These are phyloP conservation scores for Adelges cooleyi DNA, from an alignment of 1,140 invertebrate genomes.

Conservation along the genomic window DNA sequence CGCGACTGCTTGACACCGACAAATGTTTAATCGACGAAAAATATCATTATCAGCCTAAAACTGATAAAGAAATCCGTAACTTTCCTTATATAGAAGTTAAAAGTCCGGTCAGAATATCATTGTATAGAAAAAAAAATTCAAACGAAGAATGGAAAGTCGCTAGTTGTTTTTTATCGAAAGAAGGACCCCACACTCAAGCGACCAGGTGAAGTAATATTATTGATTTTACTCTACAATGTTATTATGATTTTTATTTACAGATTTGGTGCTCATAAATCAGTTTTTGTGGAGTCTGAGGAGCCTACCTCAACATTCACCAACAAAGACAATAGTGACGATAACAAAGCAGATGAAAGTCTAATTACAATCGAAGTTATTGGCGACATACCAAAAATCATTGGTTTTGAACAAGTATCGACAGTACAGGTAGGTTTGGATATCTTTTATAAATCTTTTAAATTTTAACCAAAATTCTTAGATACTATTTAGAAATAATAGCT, in stretches of 20 bases:
- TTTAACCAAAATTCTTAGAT: not conserved
- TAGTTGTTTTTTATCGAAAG: not conserved
- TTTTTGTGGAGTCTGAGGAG: no score
- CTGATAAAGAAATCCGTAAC: slow-evolving; percentile 3
- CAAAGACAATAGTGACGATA: not conserved
- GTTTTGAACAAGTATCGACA: not conserved
- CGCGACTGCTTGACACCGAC: not conserved
- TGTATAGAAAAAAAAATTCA: not conserved
- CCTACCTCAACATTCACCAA: not conserved
- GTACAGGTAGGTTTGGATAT: slow-evolving; percentile 7
- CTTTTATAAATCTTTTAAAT: not conserved
- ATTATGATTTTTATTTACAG: no score
- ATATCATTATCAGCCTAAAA: slow-evolving; percentile 19
- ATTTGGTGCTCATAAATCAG: no score
- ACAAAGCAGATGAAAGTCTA: not conserved
- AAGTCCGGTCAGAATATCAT: slow-evolving; percentile 4
- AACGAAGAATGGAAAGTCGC: not conserved
- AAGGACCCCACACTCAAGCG: not conserved
- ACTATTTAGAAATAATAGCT: slow-evolving; percentile 17
- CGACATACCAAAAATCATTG: slow-evolving; percentile 7
- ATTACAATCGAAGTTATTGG: not conserved
- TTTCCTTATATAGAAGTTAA: not conserved
- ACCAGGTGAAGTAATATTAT: no score
- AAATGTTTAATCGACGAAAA: not conserved
- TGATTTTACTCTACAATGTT: no score